These are phyloP conservation scores for Hemaris fuciformis DNA, from an alignment of 2,888 invertebrate species.

Conservation along the genomic window DNA sequence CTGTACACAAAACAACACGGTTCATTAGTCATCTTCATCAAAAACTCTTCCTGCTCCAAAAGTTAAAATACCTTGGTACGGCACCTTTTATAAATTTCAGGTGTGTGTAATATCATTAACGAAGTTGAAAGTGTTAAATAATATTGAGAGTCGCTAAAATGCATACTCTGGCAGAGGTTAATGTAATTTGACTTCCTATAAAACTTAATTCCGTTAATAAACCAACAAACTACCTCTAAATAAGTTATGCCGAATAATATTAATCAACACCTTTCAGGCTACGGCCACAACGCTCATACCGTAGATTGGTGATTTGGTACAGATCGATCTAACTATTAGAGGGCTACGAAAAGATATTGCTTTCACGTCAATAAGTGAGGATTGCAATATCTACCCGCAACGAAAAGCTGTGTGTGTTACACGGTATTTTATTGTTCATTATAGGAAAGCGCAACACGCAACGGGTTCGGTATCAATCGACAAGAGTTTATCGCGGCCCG, in stretches of 20 bases:
- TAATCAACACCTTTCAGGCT: background rate
- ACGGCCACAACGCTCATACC: too few species aligned
- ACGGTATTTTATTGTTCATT: background rate
- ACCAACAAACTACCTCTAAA: background rate
- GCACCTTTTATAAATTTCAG: too few species aligned
- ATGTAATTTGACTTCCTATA: background rate
- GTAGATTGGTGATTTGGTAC: too few species aligned
- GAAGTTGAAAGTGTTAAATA: background rate
- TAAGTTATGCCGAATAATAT: background rate
- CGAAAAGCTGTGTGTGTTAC: background rate
- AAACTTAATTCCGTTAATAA: background rate
- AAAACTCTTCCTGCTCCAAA: too few species aligned
- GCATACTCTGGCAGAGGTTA: background rate
- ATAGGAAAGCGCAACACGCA: background rate
- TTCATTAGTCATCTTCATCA: background rate
- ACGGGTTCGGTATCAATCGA: background rate
- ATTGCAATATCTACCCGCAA: too few species aligned
- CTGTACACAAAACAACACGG: conserved; percentile 39
- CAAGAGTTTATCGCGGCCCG: conserved; percentile 8
- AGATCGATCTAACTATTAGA: too few species aligned
- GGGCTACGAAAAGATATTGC: too few species aligned
- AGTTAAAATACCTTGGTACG: too few species aligned
- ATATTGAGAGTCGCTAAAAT: background rate
- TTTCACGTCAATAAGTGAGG: too few species aligned
- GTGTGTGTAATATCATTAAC: too few species aligned